Conservation (phyloP, 2,888 invertebrate species). For the Trichopria drosophilae region DNA sequence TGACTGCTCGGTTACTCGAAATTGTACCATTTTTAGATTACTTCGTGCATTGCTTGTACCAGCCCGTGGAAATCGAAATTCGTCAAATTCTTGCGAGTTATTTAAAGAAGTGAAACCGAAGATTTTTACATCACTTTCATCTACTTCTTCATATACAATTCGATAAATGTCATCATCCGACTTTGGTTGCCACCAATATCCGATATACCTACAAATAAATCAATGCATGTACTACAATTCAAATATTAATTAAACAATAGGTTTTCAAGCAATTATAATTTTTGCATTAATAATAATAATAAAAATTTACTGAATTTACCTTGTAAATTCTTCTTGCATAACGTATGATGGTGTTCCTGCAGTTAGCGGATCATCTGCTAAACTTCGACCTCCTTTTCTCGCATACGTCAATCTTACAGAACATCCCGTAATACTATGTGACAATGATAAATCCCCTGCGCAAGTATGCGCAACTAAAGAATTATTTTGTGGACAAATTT, state of each 20-base stretch:
- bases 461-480: slow-evolving; percentile 88
- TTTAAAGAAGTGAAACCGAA: slow-evolving; percentile 85
- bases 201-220: slow-evolving; percentile 68
- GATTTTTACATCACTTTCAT: slow-evolving; percentile 88
- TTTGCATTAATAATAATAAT: background rate
- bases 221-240: slow-evolving; percentile 3
- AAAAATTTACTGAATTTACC: slow-evolving; percentile 38
- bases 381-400: slow-evolving; percentile 68
- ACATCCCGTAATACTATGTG: slow-evolving; percentile 68
- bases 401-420: slow-evolving; percentile 74
- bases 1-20: slow-evolving; percentile 67
- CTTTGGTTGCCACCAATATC: slow-evolving; percentile 97
- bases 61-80: slow-evolving; percentile 84
- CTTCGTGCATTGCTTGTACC: slow-evolving; percentile 91
- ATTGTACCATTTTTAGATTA: slow-evolving; percentile 81
- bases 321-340: slow-evolving; percentile 92
- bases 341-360: slow-evolving; percentile 98
- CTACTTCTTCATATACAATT: slow-evolving; percentile 85
- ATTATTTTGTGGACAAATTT: slow-evolving; percentile 79
- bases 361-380: slow-evolving; percentile 81
- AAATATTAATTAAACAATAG: slow-evolving; percentile 5
- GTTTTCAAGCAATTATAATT: slow-evolving; percentile 7
- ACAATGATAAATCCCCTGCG: slow-evolving; percentile 89
- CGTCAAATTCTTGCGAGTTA: slow-evolving; percentile 79
- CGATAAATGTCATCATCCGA: slow-evolving; percentile 74